phyloP scores from a whole-genome alignment of 2,888 invertebrate species.

The Lapara coniferarum region DNA sequence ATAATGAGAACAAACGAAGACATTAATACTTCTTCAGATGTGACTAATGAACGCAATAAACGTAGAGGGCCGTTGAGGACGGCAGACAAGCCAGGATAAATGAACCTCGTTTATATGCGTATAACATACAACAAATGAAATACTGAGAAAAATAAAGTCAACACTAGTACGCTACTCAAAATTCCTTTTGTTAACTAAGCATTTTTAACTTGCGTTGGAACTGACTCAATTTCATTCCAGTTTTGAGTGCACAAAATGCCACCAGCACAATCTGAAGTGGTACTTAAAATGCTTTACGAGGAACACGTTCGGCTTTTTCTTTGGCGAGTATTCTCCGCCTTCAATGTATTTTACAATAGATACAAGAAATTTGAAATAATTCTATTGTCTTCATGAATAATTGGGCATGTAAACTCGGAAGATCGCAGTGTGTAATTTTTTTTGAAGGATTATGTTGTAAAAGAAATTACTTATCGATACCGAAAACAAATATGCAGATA shows the following conservation, averaged over 20 bases:
- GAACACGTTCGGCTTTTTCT: conserved; percentile 25
- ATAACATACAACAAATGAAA: conserved; percentile 2
- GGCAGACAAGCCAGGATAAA: not conserved
- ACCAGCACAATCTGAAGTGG: conserved; percentile 36
- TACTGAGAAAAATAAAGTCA: not conserved
- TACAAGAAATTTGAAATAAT: not conserved
- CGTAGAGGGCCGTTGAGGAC: conserved; percentile 5
- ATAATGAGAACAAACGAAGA: conserved; percentile 20
- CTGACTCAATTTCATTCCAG: conserved; percentile 39
- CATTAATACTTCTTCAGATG: conserved; percentile 9
- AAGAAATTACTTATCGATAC: too few species aligned
- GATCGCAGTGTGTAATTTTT: too few species aligned
- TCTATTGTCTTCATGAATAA: not conserved
- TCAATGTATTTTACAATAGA: not conserved
- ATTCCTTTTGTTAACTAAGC: conserved; percentile 36
- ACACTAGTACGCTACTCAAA: conserved; percentile 33
- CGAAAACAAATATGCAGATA: too few species aligned
- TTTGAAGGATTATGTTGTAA: too few species aligned
- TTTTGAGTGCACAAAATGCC: conserved; percentile 33
- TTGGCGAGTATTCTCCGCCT: not conserved
- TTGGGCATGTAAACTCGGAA: not conserved
- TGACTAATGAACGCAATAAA: conserved; percentile 16
- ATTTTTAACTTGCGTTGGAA: conserved; percentile 33
- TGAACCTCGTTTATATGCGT: conserved; percentile 4
- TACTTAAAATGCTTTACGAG: conserved; percentile 30